Base-by-base conservation (phyloP, 1,140 invertebrate genomes). In the Nymphalis io region DNA sequence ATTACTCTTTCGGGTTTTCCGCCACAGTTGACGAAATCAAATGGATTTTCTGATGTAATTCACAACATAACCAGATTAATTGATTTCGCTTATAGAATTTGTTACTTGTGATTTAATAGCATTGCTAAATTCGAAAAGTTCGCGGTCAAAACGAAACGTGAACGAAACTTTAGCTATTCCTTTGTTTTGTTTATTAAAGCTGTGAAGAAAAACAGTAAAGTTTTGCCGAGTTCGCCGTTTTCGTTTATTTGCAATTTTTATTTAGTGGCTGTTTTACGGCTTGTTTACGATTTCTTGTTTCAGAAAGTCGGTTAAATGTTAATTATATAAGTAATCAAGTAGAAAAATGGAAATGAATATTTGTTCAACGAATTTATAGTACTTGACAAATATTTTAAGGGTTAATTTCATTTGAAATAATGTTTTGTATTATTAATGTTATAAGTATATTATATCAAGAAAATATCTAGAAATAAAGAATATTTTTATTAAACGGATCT, bases 161-260 rank as follows among this genome's bases (percentile, higher is more conserved):
- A 40, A 62, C 53, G 63, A 83, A 85, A 87, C 79, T 87, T 89
- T 83, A 75, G 72, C 79, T 82, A 82, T 84, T 86, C 80, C 74
- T 81, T 85, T 81, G 78, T 81, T 75, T 87, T 87, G 79, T 87
- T 86, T 86, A 85, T 85, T 85, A 84, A 88, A 83, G 80, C 72
- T 73, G 62, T 70, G 73, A 79, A 55, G 73, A 70, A 76, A 83
- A 87, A 76, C 78, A 76, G 73, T 82, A 76, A 82, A 88, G 79
- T 85, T 88, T 55, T 76, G 80, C 53, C 71, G 65, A 80, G 76
- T 70, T 78, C 75, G 75, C 78, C 77, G 73, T 80, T 84, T 82
- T 78, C 81, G 78, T 87, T 86, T 87, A 86, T 85, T 84, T 80
- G 78, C 81, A 84, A 83, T 86, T 87, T 33, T 87, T 76, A 80